Evolutionary conservation across 37 sponge, comb jelly and placozoan genomes (phyloP).

Genomic region (Chondrosia reniformis): DNA sequence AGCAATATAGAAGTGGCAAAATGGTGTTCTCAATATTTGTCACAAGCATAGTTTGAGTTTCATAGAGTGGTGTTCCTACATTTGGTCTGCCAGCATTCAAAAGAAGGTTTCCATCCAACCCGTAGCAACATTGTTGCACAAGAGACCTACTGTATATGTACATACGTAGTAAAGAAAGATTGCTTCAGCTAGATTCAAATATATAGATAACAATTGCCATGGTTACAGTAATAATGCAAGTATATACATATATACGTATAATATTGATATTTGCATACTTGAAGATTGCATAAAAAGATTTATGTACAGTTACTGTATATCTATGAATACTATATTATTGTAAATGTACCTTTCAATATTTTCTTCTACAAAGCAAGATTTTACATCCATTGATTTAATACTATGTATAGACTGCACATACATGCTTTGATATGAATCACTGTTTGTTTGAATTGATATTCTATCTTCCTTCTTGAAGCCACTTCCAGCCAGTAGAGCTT

Average conservation of each 20-base stretch:
- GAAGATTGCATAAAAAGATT: no score
- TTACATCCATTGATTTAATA: no score
- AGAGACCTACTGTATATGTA: neutral
- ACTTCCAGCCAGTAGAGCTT: neutral
- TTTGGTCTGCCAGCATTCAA: neutral
- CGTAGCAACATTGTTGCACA: constrained; percentile 43
- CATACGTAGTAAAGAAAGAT: neutral
- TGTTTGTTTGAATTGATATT: neutral
- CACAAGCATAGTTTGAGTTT: neutral
- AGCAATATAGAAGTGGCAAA: constrained; percentile 24
- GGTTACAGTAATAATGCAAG: neutral
- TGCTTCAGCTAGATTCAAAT: neutral
- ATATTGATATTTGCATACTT: no score
- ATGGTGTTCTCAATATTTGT: constrained; percentile 8
- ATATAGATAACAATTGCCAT: neutral
- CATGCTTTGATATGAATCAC: no score
- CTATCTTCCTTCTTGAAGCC: neutral
- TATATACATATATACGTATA: neutral
- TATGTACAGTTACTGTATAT: no score
- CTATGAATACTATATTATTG: no score
- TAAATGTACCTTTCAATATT: neutral
- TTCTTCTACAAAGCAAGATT: neutral
- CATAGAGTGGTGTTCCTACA: constrained; percentile 2
- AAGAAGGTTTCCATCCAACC: constrained; percentile 1
- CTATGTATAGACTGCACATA: no score